Conservation (phyloP, 2,888 invertebrate species). For the Achlya flavicornis region DNA sequence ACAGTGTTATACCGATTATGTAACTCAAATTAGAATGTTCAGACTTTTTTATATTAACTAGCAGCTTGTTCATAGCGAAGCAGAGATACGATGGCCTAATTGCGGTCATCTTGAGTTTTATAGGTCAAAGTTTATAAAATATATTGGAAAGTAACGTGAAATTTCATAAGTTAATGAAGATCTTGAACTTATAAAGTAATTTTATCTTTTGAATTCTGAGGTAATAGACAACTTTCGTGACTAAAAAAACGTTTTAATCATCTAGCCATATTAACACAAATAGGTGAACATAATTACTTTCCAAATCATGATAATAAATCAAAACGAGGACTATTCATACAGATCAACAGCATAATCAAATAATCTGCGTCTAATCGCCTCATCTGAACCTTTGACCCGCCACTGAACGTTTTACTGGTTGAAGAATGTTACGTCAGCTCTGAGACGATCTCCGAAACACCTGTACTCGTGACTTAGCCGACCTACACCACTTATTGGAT, state of each 20-base stretch:
- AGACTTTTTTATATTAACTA: not conserved
- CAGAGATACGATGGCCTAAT: not conserved
- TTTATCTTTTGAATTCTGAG: too few species aligned
- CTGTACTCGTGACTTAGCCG: slow-evolving; percentile 5
- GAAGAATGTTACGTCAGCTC: not conserved
- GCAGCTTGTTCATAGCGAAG: not conserved
- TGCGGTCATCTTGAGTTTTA: not conserved
- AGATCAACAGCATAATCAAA: not conserved
- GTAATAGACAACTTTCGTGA: not conserved
- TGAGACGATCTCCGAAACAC: not conserved
- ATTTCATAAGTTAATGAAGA: too few species aligned
- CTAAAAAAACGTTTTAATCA: not conserved
- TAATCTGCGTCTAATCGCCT: not conserved
- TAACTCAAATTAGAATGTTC: not conserved
- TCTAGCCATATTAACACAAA: not conserved
- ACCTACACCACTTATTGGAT: slow-evolving; percentile 3
- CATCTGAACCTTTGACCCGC: slow-evolving; percentile 8
- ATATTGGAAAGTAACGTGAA: not conserved
- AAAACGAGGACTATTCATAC: not conserved
- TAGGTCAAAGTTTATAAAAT: not conserved
- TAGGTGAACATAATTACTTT: not conserved
- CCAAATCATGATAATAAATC: not conserved
- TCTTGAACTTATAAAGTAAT: too few species aligned
- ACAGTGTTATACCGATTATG: not conserved
- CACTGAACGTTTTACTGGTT: slow-evolving; percentile 4